Evolutionary conservation across 2,888 invertebrate genomes (phyloP), one percentile per base, ranked within the genome.

Genomic region (Therioaphis trifolii): DNA sequence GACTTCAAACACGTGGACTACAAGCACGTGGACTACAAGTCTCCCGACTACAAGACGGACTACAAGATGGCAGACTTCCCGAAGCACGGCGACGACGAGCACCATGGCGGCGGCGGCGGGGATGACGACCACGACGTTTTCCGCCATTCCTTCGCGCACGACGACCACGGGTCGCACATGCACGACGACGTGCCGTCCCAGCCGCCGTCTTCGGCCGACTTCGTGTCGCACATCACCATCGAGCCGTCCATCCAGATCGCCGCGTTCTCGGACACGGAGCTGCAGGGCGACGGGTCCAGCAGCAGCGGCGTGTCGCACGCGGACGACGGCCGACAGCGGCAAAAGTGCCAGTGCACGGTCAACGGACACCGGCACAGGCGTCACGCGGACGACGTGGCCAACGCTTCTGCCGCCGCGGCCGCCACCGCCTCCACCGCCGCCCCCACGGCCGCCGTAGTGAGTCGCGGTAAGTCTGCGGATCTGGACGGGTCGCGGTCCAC

Each of bases 191-290:
- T 29, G 4, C 49, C 49, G 21, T 18, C 77, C 21, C 35, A 35
- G 2, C 43, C 49, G 0, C 35, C 27, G 27, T 7, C 49, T 1
- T 11, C 66, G 14, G 3, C 52, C 52, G 40, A 77, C 1, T 82
- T 63, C 35, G 72, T 74, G 52, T 40, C 82, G 40, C 82, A 84
- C 29, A 77, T 85, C 1, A 74, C 24, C 40, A 77, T 85, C 1
- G 68, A 84, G 49, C 85, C 85, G 43, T 82, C 85, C 24, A 49
- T 85, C n/a, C 84, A 85, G 24, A 63, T 84, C 15, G 84, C 85
- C n/a, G 61, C 84, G 46, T 85, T 75, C 40, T 77, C 76, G 0
- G 84, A 85, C 55, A 84, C 74, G 12, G 66, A 77, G 18, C 11
- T 79, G 40, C 78, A 35, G 3, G 61, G 72, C 9, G 84, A 84